Percentiles rank a stretch among this genome's conserved stretches.
These are phyloP conservation scores for Enteromius afrohamiltoni DNA, from an alignment of 2,797 vertebrate genomes.

Conservation along the genomic window DNA sequence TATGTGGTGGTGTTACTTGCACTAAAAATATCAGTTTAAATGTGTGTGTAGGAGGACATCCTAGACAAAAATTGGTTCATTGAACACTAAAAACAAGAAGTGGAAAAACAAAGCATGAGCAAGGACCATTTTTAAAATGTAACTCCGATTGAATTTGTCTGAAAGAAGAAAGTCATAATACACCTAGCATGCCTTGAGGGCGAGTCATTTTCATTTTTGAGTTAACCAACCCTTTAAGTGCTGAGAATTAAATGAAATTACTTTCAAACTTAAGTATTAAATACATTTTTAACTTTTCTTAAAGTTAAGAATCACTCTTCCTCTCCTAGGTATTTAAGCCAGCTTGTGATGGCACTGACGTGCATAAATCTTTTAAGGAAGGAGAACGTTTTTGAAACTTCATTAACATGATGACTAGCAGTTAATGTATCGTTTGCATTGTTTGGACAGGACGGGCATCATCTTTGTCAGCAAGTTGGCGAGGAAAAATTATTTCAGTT, in stretches of 20 bases:
- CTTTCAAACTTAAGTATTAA: too few species aligned
- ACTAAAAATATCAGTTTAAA: slow-evolving; percentile 4
- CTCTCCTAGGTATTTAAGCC: too few species aligned
- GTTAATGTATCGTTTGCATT: not conserved
- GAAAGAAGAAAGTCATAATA: too few species aligned
- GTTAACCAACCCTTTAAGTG: too few species aligned
- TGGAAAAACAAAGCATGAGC: not conserved
- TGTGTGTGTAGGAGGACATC: not conserved
- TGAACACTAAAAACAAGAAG: not conserved
- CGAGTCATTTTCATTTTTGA: not conserved
- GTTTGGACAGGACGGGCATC: not conserved
- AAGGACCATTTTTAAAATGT: too few species aligned
- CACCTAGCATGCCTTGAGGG: too few species aligned
- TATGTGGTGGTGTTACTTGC: not conserved
- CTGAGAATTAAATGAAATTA: too few species aligned
- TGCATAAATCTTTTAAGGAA: not conserved
- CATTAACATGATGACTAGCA: too few species aligned
- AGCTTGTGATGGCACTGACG: not conserved
- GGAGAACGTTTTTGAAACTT: not conserved
- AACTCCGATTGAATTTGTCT: too few species aligned
- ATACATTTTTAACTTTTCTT: too few species aligned
- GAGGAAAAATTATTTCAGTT: not conserved
- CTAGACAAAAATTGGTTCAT: not conserved
- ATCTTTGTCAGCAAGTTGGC: not conserved
- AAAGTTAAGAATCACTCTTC: too few species aligned